Evolutionary conservation across 2,888 invertebrate genomes (phyloP), one percentile per base, ranked within the genome.

Genomic region (Chloroclysta siterata): DNA sequence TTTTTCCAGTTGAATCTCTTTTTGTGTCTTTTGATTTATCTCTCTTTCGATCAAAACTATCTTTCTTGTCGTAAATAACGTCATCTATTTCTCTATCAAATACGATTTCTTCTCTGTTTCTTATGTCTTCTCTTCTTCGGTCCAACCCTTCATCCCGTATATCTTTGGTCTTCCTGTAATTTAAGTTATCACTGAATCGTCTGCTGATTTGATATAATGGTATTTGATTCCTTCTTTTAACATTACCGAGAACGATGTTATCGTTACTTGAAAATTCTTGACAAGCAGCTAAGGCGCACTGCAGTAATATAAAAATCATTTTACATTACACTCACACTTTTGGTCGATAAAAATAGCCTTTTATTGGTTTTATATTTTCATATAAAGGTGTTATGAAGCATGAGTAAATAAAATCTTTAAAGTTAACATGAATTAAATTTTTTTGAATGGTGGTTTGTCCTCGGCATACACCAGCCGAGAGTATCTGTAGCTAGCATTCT

Each of bases 121-220:
- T 29, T 5, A 41, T 13, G 5, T 47, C 36, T n/a, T 56, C 56
- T 28, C 7, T 47, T 47, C 10, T 44, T 59, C 36, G 29, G 5
- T 51, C 39, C 2, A n/a, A 39, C 3, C 17, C 29, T 41, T 50
- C 53, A 10, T 63, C 22, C 28, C 61, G 54, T 7, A 74, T 70
- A 46, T 72, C 71, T 47, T 57, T 72, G 11, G 71, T 71, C 36
- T 51, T 67, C 29, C 74, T 65, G 52, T 74, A 74, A 50, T 57
- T 69, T 22, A 73, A 56, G 17, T 70, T 56, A 0, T 44, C 36
- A 10, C 53, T 60, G 17, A 44, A 55, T 36, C 65, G 63, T 59
- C 65, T 63, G 13, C 60, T 63, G 11, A 60, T 63, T 8, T 53
- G 52, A 13, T 53, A 56, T 0, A 73, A 56, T 0, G 73, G 72